phyloP scores from a whole-genome alignment of 37 sponge, comb jelly and placozoan species.

The Mnemiopsis leidyi region DNA sequence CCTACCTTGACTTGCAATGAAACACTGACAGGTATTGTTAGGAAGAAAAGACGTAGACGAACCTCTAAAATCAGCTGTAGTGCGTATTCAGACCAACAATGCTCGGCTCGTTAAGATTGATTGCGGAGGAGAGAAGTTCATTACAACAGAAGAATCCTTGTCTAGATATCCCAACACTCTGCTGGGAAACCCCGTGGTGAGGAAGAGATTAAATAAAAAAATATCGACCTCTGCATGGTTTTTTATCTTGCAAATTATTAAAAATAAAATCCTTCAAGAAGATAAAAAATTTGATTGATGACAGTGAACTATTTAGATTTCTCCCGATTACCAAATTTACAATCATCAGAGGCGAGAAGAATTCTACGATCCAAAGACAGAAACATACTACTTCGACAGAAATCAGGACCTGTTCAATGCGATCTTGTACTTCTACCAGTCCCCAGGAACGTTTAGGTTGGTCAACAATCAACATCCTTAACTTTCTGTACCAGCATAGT shows the following conservation, averaged over 20 bases:
- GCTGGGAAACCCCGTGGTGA: constrained; percentile 2
- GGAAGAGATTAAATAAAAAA: too few species aligned
- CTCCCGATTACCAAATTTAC: too few species aligned
- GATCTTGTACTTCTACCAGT: constrained; percentile 47
- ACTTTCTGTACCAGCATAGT: too few species aligned
- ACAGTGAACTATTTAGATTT: too few species aligned
- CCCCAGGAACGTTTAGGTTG: constrained; percentile 25
- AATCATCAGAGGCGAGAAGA: not conserved
- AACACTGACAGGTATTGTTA: not conserved
- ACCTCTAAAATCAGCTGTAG: not conserved
- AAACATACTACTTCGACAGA: not conserved
- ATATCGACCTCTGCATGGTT: too few species aligned
- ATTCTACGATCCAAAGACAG: not conserved
- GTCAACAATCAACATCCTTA: too few species aligned
- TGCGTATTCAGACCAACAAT: not conserved
- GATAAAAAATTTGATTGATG: too few species aligned
- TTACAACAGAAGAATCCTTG: not conserved
- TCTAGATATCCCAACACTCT: constrained; percentile 13
- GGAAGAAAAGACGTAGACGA: too few species aligned
- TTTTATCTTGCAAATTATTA: too few species aligned
- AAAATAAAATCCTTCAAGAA: too few species aligned
- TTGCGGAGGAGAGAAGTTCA: constrained; percentile 2
- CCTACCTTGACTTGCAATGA: too few species aligned
- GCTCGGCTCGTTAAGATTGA: not conserved
- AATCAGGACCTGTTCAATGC: constrained; percentile 23